These are phyloP conservation scores for Chiridota heheva DNA, from an alignment of 35 echinoderm and acorn worm species.

Conservation along the genomic window DNA sequence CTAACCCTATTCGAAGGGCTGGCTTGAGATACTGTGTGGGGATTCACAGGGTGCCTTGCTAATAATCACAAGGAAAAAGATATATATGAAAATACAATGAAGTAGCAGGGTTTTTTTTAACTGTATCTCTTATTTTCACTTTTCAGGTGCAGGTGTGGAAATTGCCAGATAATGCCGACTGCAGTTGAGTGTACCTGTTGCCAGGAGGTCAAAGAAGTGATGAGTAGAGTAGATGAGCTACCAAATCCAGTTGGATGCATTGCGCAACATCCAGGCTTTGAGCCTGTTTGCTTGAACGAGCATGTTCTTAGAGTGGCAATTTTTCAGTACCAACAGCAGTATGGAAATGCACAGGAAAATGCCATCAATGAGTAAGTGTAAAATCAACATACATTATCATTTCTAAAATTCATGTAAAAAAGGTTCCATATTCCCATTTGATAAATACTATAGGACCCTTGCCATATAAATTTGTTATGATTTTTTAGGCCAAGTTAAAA, in stretches of 20 bases:
- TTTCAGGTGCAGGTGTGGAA: constrained; percentile 26
- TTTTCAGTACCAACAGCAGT: constrained; percentile 38
- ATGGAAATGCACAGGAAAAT: constrained; percentile 21
- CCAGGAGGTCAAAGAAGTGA: background rate
- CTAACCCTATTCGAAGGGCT: too few species aligned
- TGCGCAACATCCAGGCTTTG: constrained; percentile 16
- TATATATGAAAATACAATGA: too few species aligned
- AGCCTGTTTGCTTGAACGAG: constrained; percentile 10
- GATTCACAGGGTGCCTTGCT: too few species aligned
- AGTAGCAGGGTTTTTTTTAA: too few species aligned
- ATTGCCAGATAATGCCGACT: constrained; percentile 7
- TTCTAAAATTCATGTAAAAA: too few species aligned
- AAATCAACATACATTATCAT: background rate
- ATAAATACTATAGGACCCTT: too few species aligned
- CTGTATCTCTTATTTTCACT: too few species aligned
- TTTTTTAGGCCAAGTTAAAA: too few species aligned
- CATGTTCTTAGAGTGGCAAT: constrained; percentile 11
- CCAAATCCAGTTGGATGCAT: background rate
- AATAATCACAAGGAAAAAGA: too few species aligned
- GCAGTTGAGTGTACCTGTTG: background rate
- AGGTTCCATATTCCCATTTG: too few species aligned
- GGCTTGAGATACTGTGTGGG: too few species aligned
- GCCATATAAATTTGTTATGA: too few species aligned
- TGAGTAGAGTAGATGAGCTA: background rate
- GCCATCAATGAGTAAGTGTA: constrained; percentile 24